Percentiles rank a stretch among this genome's conserved stretches.
Evolutionary conservation across 2,797 vertebrate genomes (phyloP).

Genomic region (Xiphorhynchus erythropygius): DNA sequence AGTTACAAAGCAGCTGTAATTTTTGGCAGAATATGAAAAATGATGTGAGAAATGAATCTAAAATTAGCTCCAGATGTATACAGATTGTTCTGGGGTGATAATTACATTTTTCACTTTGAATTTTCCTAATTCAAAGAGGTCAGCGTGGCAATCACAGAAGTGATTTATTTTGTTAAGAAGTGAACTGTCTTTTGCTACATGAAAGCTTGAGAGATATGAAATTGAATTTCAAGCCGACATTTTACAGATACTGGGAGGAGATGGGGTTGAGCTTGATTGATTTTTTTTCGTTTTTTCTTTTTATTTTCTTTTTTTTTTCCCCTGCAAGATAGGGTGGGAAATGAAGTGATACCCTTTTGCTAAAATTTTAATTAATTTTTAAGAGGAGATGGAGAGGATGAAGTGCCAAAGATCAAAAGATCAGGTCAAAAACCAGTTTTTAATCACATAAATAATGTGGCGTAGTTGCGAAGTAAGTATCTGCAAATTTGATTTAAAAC

Average conservation of each 20-base stretch:
- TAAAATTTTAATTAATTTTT: conserved; percentile 97
- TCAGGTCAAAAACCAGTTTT: conserved; percentile 94
- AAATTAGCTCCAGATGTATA: conserved; percentile 82
- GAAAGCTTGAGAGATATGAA: conserved; percentile 84
- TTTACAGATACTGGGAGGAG: conserved; percentile 80
- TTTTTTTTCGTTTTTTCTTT: conserved; percentile 45
- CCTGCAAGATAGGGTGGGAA: conserved; percentile 73
- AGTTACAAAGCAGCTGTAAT: conserved; percentile 65
- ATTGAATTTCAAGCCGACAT: conserved; percentile 84
- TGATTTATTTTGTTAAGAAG: conserved; percentile 93
- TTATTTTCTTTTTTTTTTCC: background rate
- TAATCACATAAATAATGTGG: conserved; percentile 92
- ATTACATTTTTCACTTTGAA: conserved; percentile 84
- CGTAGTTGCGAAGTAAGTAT: conserved; percentile 80
- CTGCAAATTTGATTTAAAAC: conserved; percentile 83
- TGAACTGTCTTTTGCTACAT: conserved; percentile 87
- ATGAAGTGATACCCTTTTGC: conserved; percentile 82
- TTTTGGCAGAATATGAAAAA: conserved; percentile 77
- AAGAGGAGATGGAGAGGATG: conserved; percentile 91
- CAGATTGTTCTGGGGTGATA: conserved; percentile 79
- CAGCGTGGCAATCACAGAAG: conserved; percentile 79
- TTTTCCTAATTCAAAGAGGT: conserved; percentile 86
- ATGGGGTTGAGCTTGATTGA: conserved; percentile 81
- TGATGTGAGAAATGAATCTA: conserved; percentile 76
- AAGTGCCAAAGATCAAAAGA: conserved; percentile 90